Evolutionary conservation across 2,113 vertebrate species (phyloP).

Genomic region (Phrynosoma platyrhinos): DNA sequence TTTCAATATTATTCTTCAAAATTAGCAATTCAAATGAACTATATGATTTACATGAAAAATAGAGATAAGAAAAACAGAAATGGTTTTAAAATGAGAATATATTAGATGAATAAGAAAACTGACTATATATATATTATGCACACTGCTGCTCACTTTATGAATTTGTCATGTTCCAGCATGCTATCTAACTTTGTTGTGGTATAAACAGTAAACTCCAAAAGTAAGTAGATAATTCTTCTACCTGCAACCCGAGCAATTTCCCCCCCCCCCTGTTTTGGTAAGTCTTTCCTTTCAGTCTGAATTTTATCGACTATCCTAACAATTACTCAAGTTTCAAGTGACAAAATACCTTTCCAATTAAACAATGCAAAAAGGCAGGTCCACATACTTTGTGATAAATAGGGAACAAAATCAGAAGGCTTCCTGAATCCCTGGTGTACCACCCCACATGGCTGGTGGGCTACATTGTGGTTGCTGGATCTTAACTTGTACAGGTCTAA

Average conservation of each 20-base stretch:
- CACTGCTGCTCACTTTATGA: neutral
- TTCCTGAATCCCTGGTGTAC: neutral
- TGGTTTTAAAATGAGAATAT: neutral
- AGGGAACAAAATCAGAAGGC: neutral
- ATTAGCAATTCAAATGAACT: neutral
- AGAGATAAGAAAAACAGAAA: neutral
- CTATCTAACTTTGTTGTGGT: neutral
- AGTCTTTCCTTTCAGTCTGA: neutral
- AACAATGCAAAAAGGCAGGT: neutral
- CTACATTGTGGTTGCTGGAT: neutral
- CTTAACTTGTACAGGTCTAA: neutral
- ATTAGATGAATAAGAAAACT: constrained; percentile 9
- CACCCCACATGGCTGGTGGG: neutral
- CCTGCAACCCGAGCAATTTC: neutral
- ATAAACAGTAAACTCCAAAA: neutral
- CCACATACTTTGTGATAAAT: constrained; percentile 18
- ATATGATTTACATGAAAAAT: neutral
- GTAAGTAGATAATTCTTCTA: neutral
- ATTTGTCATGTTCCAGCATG: neutral
- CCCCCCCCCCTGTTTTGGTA: neutral
- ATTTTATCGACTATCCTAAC: neutral
- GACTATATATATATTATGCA: neutral
- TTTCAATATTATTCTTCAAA: neutral
- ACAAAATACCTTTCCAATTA: constrained; percentile 33
- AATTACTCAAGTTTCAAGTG: constrained; percentile 32